These are phyloP conservation scores for Mallotus villosus DNA, from an alignment of 2,797 vertebrate genomes.

Conservation along the genomic window DNA sequence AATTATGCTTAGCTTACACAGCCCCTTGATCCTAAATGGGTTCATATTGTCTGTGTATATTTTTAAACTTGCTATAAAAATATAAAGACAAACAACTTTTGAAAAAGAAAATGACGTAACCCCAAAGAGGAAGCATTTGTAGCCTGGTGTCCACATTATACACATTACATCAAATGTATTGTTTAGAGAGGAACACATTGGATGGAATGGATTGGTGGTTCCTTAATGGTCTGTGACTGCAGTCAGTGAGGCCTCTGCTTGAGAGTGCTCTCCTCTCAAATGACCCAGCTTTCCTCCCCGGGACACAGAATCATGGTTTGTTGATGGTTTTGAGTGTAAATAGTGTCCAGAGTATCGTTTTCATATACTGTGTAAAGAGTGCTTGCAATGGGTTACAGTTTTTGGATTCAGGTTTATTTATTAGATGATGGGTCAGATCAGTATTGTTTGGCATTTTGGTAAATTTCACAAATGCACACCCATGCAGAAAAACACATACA, in stretches of 20 bases:
- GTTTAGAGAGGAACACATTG: constrained; percentile 5
- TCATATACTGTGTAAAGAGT: neutral
- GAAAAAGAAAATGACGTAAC: too few relatives aligned
- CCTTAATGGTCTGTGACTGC: constrained; percentile 40
- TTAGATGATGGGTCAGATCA: too few relatives aligned
- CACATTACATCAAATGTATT: neutral
- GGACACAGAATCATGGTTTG: constrained; percentile 22
- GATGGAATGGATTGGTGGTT: constrained; percentile 26
- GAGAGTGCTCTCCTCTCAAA: constrained; percentile 31
- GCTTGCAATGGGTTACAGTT: neutral
- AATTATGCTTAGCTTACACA: constrained; percentile 42
- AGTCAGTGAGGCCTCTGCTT: constrained; percentile 41
- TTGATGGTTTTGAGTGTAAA: constrained; percentile 1
- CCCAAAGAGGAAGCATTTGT: too few relatives aligned
- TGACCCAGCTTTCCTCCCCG: constrained; percentile 33
- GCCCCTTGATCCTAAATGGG: constrained; percentile 35
- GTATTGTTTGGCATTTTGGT: too few relatives aligned
- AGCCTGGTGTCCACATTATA: too few relatives aligned
- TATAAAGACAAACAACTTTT: neutral
- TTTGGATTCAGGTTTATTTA: neutral
- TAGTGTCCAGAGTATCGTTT: neutral
- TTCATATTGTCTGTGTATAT: neutral
- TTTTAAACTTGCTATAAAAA: neutral
- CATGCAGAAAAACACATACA: constrained; percentile 14
- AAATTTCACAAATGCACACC: constrained; percentile 15